Percentiles rank a stretch among this genome's conserved stretches.
phyloP scores from a whole-genome alignment of 2,113 vertebrate species.

The Aspiorhynchus laticeps region DNA sequence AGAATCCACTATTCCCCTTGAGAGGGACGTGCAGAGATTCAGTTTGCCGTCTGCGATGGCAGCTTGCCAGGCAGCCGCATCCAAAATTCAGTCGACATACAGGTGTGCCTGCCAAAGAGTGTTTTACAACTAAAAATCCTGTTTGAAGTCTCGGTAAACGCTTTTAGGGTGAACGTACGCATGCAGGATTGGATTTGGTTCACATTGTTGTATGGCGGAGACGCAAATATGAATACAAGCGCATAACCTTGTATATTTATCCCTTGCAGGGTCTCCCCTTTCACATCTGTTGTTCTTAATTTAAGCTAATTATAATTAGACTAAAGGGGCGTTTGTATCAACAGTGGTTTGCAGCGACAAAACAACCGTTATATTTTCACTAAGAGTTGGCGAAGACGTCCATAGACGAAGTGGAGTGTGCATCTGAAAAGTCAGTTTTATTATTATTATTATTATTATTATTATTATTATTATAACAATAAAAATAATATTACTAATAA shows the following conservation, averaged over 20 bases:
- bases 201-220: background rate
- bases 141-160: background rate
- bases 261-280: background rate
- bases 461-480: background rate
- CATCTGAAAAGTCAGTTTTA: too few species aligned
- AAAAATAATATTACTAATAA: background rate
- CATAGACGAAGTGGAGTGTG: too few species aligned
- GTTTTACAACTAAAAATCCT: constrained; percentile 33
- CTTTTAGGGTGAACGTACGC: background rate
- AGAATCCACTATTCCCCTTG: constrained; percentile 37
- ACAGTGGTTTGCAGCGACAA: too few species aligned
- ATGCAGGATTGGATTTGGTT: background rate
- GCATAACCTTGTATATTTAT: background rate
- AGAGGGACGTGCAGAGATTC: constrained; percentile 24
- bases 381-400: background rate
- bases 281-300: background rate
- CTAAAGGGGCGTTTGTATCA: background rate
- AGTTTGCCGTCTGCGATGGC: constrained; percentile 24
- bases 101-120: constrained; percentile 18
- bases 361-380: background rate
- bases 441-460: background rate
- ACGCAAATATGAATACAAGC: background rate
- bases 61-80: constrained; percentile 29
- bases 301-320: constrained; percentile 1
- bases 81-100: constrained; percentile 22